These are phyloP conservation scores for Papilio elwesi DNA, from an alignment of 2,888 invertebrate genomes.

Conservation along the genomic window DNA sequence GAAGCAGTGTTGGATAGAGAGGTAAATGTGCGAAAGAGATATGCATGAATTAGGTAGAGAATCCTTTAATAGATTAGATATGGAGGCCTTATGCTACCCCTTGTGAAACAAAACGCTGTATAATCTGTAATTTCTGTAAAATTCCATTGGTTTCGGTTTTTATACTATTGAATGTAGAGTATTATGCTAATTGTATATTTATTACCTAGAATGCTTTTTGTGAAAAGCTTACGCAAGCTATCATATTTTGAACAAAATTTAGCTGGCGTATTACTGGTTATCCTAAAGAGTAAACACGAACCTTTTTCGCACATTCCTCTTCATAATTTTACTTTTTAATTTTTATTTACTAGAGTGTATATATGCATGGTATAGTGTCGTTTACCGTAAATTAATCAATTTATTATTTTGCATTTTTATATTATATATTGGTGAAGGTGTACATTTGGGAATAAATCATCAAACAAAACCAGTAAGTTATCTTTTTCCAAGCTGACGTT, in stretches of 20 bases:
- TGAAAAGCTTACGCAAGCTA: constrained; percentile 30
- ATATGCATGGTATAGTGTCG: constrained; percentile 15
- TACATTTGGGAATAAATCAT: not conserved
- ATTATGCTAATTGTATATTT: not conserved
- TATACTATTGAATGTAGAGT: constrained; percentile 5
- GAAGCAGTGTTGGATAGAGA: constrained; percentile 86
- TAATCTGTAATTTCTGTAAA: constrained; percentile 19
- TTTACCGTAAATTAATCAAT: not conserved
- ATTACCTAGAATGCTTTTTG: constrained; percentile 13
- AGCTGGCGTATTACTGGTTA: constrained; percentile 38
- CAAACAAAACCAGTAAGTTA: not conserved
- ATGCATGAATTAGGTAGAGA: constrained; percentile 55
- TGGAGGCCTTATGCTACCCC: not conserved
- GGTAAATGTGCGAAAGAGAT: constrained; percentile 84
- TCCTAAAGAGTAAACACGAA: constrained; percentile 44
- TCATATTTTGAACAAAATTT: not conserved
- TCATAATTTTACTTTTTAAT: constrained; percentile 42
- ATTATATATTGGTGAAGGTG: not conserved
- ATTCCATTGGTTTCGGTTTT: constrained; percentile 33
- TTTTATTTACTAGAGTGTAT: constrained; percentile 4
- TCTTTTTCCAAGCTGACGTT: too few species aligned
- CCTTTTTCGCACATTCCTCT: constrained; percentile 83
- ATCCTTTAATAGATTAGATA: constrained; percentile 22
- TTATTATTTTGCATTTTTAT: not conserved
- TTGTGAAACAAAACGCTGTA: constrained; percentile 1